Evolutionary conservation across 2,113 vertebrate species (phyloP), one percentile per base, ranked within the genome.

Genomic region (Seriola dumerili): DNA sequence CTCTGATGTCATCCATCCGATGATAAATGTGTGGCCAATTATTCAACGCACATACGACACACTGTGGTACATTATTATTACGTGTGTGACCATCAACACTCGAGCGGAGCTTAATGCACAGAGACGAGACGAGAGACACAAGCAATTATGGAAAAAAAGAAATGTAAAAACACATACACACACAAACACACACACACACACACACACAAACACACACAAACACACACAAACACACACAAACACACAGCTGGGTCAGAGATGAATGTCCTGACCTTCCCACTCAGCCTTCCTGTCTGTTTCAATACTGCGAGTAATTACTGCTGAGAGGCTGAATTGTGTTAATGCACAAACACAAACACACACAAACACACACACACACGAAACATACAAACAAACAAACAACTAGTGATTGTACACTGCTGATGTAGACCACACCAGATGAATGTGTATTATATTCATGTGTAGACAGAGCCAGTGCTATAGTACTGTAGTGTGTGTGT

Each of bases 201-300:
- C 42, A 44, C 42, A 44, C 42, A 44, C 42, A 44, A 11, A 44
- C 42, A 44, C 42, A 44, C 42, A 44, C 42, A 44, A 5, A 44
- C 42, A 44, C 42, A 44, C 4, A 44, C 46, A 16, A 13, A 48
- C 46, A 48, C 16, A 50, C 48, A 50, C 48, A 50, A 17, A 50
- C 48, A 50, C 48, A 50, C 17, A 50, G 25, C 55, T 40, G 68
- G 68, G 64, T 65, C 61, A 25, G 50, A 88, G 48, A 46, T 46
- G 44, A 13, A 5, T 46, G 4, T 46, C 12, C 44, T 46, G 44
- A 46, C 44, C 44, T 85, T 85, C 88, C 88, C 73, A 71, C 40
- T 9, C 76, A 65, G 58, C 55, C 82, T 42, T 11, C 10, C 40
- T 42, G 40, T 74, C 74, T 14, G 74, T 65, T 81, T 79, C 72